Conservation (phyloP, 2,888 invertebrate species). For the Linhomoeus sp. region DNA sequence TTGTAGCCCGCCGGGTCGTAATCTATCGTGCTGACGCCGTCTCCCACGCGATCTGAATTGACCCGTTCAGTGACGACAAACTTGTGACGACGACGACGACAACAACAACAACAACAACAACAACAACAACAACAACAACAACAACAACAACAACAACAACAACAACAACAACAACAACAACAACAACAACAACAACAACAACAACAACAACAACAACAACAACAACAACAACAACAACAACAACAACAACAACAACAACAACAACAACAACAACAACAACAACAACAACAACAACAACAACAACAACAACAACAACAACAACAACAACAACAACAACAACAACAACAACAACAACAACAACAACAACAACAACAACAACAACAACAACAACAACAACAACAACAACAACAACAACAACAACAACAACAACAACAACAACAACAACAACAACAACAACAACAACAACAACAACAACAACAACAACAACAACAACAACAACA, state of each 20-base stretch:
- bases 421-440: not conserved
- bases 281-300: not conserved
- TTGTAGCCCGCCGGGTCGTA: slow-evolving; percentile 2
- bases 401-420: not conserved
- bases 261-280: not conserved
- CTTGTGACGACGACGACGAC: not conserved
- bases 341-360: not conserved
- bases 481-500: not conserved
- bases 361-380: not conserved
- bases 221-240: not conserved
- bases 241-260: not conserved
- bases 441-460: not conserved
- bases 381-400: not conserved
- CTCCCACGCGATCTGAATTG: not conserved
- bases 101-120: not conserved
- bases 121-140: not conserved
- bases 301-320: not conserved
- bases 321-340: not conserved
- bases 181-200: not conserved
- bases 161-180: not conserved
- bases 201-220: not conserved
- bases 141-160: not conserved
- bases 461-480: not conserved
- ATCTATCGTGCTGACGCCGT: not conserved
- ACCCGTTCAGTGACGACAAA: not conserved